Conservation (phyloP, 2,113 vertebrate species). For the Archocentrus centrarchus region DNA sequence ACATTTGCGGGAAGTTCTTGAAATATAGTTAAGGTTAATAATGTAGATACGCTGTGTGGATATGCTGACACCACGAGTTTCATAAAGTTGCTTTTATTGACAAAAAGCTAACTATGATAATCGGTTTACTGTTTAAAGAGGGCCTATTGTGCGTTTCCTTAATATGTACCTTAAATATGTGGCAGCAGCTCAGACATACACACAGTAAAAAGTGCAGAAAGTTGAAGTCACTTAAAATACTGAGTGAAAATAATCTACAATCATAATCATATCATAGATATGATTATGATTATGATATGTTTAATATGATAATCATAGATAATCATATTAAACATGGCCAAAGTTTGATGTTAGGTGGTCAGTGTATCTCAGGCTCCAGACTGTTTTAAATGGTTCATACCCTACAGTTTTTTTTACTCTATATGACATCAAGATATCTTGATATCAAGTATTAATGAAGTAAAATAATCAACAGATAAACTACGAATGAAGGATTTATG, state of each 20-base stretch:
- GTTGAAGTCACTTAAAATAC: no score
- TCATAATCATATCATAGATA: no score
- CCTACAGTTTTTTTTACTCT: not conserved
- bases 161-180: not conserved
- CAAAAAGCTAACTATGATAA: no score
- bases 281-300: no score
- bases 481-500: not conserved
- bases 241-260: no score
- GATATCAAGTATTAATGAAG: not conserved
- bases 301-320: no score
- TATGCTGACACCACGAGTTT: not conserved
- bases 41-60: not conserved
- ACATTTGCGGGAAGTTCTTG: not conserved
- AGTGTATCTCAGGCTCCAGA: not conserved
- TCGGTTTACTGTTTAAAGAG: not conserved
- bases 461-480: not conserved
- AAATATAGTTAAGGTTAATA: not conserved
- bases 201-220: no score
- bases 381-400: not conserved
- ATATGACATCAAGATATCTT: no score
- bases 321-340: not conserved
- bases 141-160: not conserved
- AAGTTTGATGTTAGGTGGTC: not conserved
- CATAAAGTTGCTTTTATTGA: not conserved
- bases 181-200: not conserved